Percentiles rank a stretch among this genome's conserved stretches.
Evolutionary conservation across 2,113 vertebrate genomes (phyloP).

Genomic region (Ornithorhynchus anatinus): DNA sequence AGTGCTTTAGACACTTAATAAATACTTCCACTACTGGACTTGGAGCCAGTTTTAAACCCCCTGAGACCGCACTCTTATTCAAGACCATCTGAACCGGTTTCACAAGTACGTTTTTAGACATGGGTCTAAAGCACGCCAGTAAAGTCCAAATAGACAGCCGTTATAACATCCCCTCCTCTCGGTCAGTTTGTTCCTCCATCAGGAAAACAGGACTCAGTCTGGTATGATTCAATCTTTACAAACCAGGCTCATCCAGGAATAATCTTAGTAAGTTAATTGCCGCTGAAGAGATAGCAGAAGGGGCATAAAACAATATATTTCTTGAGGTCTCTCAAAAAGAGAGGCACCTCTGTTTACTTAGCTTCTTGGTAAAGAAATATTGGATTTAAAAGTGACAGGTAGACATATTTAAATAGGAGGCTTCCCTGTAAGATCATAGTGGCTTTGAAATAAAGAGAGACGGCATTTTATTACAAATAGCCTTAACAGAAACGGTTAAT

Average conservation of each 20-base stretch:
- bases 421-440: constrained; percentile 33
- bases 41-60: too few species aligned
- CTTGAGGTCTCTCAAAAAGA: constrained; percentile 62
- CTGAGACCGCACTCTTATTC: too few species aligned
- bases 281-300: constrained; percentile 72
- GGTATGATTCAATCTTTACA: constrained; percentile 25
- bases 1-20: too few species aligned
- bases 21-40: too few species aligned
- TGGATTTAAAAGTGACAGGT: constrained; percentile 66
- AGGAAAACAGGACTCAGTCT: not conserved
- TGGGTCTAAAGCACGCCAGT: too few species aligned
- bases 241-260: constrained; percentile 65
- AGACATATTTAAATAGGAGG: constrained; percentile 50
- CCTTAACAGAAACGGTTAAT: too few species aligned
- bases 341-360: constrained; percentile 78
- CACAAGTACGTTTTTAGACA: not conserved
- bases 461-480: too few species aligned
- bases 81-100: not conserved
- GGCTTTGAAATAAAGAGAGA: constrained; percentile 64
- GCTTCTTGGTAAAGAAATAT: constrained; percentile 59
- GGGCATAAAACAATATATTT: constrained; percentile 61
- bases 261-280: constrained; percentile 70
- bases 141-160: too few species aligned
- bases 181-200: constrained; percentile 12
- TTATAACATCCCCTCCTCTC: not conserved